Percentiles rank a stretch among this genome's conserved stretches.
phyloP scores from a whole-genome alignment of 2,113 vertebrate genomes.

The Turdus rufiventris region DNA sequence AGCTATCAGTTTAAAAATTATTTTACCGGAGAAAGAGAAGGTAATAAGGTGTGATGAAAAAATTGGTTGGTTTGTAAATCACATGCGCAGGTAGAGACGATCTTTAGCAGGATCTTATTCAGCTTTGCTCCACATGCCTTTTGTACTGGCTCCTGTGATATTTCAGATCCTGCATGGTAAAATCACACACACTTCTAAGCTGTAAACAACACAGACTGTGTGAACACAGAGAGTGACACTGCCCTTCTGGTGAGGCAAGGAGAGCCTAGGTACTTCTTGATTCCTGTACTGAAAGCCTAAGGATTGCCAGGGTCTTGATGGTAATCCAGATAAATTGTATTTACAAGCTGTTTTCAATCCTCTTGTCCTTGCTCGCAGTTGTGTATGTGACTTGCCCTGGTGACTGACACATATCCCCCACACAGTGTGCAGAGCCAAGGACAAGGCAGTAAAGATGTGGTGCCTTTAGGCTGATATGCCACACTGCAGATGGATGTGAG shows the following conservation, averaged over 20 bases:
- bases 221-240: neutral
- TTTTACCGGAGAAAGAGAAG: neutral
- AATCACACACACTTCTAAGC: neutral
- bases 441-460: neutral
- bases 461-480: neutral
- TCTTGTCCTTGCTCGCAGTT: neutral
- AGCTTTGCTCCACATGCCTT: fast-evolving
- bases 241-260: neutral
- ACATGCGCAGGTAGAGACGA: neutral
- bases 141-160: fast-evolving
- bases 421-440: neutral
- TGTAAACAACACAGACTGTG: neutral
- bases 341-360: neutral
- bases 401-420: neutral
- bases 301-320: neutral
- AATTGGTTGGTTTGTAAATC: neutral
- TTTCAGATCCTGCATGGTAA: neutral
- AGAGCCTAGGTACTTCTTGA: neutral
- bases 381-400: neutral
- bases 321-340: neutral
- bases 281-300: neutral
- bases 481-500: conserved; percentile 21
- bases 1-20: neutral
- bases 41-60: neutral
- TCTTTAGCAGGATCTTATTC: neutral